Evolutionary conservation across 2,888 invertebrate species (phyloP), one percentile per base, ranked within the genome.

Genomic region (Trisateles emortualis): DNA sequence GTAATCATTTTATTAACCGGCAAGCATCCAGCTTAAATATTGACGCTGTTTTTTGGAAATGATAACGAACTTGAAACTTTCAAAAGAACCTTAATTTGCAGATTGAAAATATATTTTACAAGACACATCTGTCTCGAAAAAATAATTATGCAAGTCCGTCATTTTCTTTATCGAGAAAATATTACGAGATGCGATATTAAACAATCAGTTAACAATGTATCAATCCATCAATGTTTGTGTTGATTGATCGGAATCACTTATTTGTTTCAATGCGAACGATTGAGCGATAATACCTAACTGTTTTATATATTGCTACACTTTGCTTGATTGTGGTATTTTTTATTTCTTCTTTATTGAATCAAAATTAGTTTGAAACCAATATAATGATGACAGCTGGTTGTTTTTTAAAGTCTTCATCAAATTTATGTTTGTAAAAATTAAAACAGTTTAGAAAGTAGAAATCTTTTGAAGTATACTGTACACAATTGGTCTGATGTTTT

Each of bases 191-290:
- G 36, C 47, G 53, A 59, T 58, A 42, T 55, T 43, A 51, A 61
- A 48, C 32, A 60, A 52, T 41, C 49, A 68, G 58, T 62, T 62
- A 48, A 26, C 44, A 68, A 64, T 53, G 40, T 46, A 53, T 36
- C 69, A 67, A 83, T 83, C 79, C 70, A 79, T 81, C 81, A 81
- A 66, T 70, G 64, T 61, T 46, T 51, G 42, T 39, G 57, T 69
- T 82, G 84, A 84, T 83, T 74, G 82, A 84, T 83, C 69, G 56
- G 43, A 50, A 33, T 36, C 14, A 36, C 29, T 42, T 49, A 42
- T 36, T 42, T 49, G 35, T 35, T 42, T 26, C 32, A 51, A 39
- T 13, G 30, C 33, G 33, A 22, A 32, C 24, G 24, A 14, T n/a
- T 13, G 24, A 24, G 8, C 19, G 35, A 9, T 47, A 30, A 39